Evolutionary conservation across 2,113 vertebrate genomes (phyloP), one percentile per base, ranked within the genome.

Genomic region (Myiopsitta monachus): DNA sequence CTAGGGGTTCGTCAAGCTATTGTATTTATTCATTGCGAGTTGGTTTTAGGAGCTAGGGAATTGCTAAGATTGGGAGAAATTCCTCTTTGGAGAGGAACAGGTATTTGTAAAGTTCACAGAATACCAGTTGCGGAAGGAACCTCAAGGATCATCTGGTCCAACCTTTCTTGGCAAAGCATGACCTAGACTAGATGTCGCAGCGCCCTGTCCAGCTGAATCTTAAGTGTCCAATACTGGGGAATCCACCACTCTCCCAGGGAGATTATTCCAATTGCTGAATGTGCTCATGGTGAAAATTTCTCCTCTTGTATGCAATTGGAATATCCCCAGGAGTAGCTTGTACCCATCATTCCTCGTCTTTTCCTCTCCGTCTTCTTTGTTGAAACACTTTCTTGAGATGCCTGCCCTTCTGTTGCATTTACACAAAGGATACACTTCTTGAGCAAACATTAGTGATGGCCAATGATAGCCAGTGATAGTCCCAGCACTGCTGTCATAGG

Each of bases 391-490:
- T 75, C 39, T 38, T 57, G 5, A 64, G 17, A 15, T 78, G 26
- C 4, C 11, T 69, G 0, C 2, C 83, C 2, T 30, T 24, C 22
- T 41, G 31, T 74, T 46, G 12, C 1, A 0, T 15, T 76, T 80
- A 16, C 2, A 3, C 46, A 51, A 47, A 47, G 52, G 61, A 43
- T 23, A 26, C n/a, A 18, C 39, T 68, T 62, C 18, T 14, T 78
- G 43, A 87, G 39, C 7, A 69, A 19, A 27, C 11, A 8, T 43
- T 7, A 47, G 38, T 24, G 51, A 3, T 47, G 52, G 9, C 27
- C 16, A 43, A 16, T 43, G 43, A 24, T 49, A 49, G 47, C 46
- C 2, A 4, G 11, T 43, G 36, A 21, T 9, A 39, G 38, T 77
- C 14, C 46, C 13, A 63, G 55, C 55, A 46, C 28, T 18, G 10